A percentile compares a stretch with the other conserved stretches of the same genome.
Conservation (phyloP, 2,888 invertebrate genomes). For the Mesorhabditis belari region DNA sequence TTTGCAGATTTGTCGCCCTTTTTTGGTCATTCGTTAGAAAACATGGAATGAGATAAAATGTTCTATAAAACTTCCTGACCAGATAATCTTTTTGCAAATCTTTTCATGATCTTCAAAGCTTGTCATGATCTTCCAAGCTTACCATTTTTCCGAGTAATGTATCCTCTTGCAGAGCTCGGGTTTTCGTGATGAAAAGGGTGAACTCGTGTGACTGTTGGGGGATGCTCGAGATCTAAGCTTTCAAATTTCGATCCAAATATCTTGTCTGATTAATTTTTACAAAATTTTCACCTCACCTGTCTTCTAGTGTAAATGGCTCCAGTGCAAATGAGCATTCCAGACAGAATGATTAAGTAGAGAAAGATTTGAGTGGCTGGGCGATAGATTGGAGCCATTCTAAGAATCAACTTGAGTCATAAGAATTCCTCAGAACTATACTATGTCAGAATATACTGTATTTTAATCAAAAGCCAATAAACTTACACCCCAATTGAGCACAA, state of each 20-base stretch:
- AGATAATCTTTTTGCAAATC: too few relatives aligned
- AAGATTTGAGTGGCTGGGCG: background rate
- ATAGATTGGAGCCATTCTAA: background rate
- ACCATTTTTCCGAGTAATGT: background rate
- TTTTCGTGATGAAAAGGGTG: background rate
- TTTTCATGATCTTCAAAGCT: too few relatives aligned
- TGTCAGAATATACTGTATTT: background rate
- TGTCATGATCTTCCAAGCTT: too few relatives aligned
- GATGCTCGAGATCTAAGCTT: background rate
- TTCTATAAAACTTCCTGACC: too few relatives aligned
- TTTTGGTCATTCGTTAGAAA: too few relatives aligned
- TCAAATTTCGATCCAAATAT: background rate
- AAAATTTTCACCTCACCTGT: background rate
- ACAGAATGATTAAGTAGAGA: background rate
- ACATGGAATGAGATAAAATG: too few relatives aligned
- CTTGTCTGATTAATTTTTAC: background rate
- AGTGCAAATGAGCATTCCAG: background rate
- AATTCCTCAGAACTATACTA: background rate
- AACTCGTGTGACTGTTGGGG: background rate
- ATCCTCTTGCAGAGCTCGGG: background rate
- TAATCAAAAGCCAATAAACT: too few relatives aligned
- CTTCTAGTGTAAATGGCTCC: background rate
- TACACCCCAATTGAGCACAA: background rate
- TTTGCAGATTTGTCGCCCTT: too few relatives aligned
- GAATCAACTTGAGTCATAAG: background rate